Conservation (phyloP, 2,888 invertebrate genomes). For the Molorchus minor region DNA sequence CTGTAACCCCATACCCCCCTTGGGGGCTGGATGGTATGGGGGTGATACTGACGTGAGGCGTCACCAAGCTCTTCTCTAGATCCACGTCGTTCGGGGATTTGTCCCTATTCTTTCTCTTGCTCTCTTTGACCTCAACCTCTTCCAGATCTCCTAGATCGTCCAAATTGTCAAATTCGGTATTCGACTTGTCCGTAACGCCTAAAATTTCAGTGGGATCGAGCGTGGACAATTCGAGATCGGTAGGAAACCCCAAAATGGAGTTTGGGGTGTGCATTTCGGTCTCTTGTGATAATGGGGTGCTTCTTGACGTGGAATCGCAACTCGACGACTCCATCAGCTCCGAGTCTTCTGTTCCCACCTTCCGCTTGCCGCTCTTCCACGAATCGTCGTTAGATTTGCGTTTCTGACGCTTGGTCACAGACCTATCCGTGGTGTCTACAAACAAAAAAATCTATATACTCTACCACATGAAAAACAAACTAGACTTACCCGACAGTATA, state of each 20-base stretch:
- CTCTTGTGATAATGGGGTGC: conserved; percentile 65
- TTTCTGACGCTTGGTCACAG: conserved; percentile 41
- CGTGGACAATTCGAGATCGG: conserved; percentile 71
- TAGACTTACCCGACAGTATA: conserved; percentile 51
- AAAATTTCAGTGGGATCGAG: conserved; percentile 70
- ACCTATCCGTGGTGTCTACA: conserved; percentile 38
- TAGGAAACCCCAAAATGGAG: conserved; percentile 68
- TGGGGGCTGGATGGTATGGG: conserved; percentile 65
- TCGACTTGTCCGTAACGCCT: conserved; percentile 61
- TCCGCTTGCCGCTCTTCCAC: conserved; percentile 61
- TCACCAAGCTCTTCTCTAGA: conserved; percentile 65
- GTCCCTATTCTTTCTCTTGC: conserved; percentile 64
- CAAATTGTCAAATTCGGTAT: conserved; percentile 70
- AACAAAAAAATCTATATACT: neutral
- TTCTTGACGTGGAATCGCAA: conserved; percentile 70
- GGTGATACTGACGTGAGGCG: conserved; percentile 72
- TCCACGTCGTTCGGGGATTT: conserved; percentile 62
- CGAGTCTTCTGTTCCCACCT: conserved; percentile 69
- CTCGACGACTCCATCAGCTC: conserved; percentile 71
- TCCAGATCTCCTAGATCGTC: conserved; percentile 68
- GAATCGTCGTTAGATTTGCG: conserved; percentile 49
- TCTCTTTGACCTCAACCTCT: conserved; percentile 61
- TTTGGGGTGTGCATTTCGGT: conserved; percentile 65
- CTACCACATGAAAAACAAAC: neutral
- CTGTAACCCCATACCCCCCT: conserved; percentile 59